Base-by-base conservation (phyloP, 2,888 invertebrate species). In the Erpobdella octoculata region DNA sequence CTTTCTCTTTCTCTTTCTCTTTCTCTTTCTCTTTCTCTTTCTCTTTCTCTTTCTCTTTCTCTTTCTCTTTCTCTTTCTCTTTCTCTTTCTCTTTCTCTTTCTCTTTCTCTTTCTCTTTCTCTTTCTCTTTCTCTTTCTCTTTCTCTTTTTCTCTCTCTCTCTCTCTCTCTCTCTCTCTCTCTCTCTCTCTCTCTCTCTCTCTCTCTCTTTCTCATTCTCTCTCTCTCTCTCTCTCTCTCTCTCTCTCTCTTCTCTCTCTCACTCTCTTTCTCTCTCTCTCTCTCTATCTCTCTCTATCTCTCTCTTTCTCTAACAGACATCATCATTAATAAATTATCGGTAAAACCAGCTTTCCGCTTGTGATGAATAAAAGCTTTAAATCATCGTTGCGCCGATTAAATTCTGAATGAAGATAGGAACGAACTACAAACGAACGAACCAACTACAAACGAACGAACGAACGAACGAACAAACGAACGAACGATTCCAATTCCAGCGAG, bases 101-200 rank as follows among this genome's bases (percentile, higher is more conserved):
- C 53, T 64, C 64, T 38, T 41, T 38, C 25, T 65, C 41, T 21
- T 53, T 71, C 41, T 65, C 71, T 66, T n/a, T 62, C 38, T 5
- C 62, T 64, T 41, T 38, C 37, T 28, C 28, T 66, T 33, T 65
- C 66, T 65, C 71, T 65, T 48, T 65, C 65, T 38, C 65, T 71
- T 65, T 38, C 48, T 71, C 71, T 41, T 48, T 46, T n/a, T 65
- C 66, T 65, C 65, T 65, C 66, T 66, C 65, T 31, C 36, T 33
- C 71, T 28, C 46, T 71, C 38, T 65, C 36, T 46, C 65, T 41
- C 66, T 33, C 65, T 15, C 46, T 65, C 3, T 65, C 28, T 65
- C 71, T 38, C 41, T 65, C 33, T 28, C 48, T 71, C 66, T 38
- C 65, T 41, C 33, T 38, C 65, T 71, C 48, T 37, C 62, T 65